phyloP scores from a whole-genome alignment of 2,888 invertebrate species.

The Aethes cnicana region DNA sequence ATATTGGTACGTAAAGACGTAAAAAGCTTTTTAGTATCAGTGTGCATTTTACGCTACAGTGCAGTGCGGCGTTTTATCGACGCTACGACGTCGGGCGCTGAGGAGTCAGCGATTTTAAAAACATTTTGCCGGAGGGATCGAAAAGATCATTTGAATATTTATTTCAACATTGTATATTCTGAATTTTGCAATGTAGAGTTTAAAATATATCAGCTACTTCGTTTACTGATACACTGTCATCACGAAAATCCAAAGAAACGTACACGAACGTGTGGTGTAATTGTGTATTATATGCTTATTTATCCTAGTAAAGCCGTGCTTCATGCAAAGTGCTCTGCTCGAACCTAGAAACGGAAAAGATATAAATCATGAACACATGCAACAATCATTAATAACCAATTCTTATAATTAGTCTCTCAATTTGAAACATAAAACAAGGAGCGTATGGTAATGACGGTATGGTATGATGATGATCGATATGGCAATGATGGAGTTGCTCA shows the following conservation, averaged over 20 bases:
- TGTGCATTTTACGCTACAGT: too few species aligned
- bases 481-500: constrained; percentile 15
- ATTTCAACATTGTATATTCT: too few species aligned
- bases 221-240: constrained; percentile 19
- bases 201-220: background rate
- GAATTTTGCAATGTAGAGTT: too few species aligned
- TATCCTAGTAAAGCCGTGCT: constrained; percentile 69
- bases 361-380: constrained; percentile 53
- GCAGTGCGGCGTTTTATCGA: too few species aligned
- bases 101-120: too few species aligned
- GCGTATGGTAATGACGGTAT: constrained; percentile 15
- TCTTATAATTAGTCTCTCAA: background rate
- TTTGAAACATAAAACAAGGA: constrained; percentile 5
- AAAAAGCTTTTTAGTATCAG: too few species aligned
- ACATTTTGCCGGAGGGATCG: too few species aligned
- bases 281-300: constrained; percentile 62
- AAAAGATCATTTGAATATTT: too few species aligned
- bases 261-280: constrained; percentile 69
- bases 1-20: too few species aligned
- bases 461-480: constrained; percentile 12
- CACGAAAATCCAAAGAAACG: constrained; percentile 42
- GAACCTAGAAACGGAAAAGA: constrained; percentile 68
- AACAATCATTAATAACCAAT: constrained; percentile 23
- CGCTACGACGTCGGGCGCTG: too few species aligned
- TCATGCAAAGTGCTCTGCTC: constrained; percentile 69